phyloP scores from a whole-genome alignment of 2,113 vertebrate genomes.

The Hiodon tergisus region DNA sequence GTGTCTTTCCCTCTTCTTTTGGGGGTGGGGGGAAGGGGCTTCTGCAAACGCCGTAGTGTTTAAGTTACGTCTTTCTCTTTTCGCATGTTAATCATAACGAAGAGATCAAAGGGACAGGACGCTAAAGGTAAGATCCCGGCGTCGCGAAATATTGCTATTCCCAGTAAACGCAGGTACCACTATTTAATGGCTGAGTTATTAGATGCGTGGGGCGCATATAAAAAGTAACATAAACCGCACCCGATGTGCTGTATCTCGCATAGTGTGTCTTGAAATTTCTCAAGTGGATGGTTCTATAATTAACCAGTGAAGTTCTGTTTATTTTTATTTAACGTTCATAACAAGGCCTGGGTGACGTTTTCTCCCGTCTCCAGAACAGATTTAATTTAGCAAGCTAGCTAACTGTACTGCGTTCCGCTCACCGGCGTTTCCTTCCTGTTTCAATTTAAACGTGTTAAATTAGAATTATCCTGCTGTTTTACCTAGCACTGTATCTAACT shows the following conservation, averaged over 20 bases:
- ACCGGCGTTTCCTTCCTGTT: slow-evolving; percentile 8
- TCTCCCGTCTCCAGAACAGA: not conserved
- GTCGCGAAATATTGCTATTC: too few species aligned
- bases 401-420: slow-evolving; percentile 3
- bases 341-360: not conserved
- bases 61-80: slow-evolving; percentile 6
- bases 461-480: not conserved
- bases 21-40: too few species aligned
- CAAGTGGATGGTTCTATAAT: too few species aligned
- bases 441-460: not conserved
- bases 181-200: too few species aligned
- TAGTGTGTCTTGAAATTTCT: too few species aligned
- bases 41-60: too few species aligned
- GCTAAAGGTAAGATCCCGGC: slow-evolving; percentile 76
- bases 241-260: too few species aligned
- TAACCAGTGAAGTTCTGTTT: too few species aligned
- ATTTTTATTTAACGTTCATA: not conserved
- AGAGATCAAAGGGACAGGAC: slow-evolving; percentile 93
- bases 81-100: slow-evolving; percentile 41
- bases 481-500: too few species aligned
- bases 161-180: too few species aligned
- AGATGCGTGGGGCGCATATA: not conserved
- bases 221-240: too few species aligned
- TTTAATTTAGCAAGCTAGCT: not conserved
- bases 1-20: too few species aligned